Percentiles rank a stretch among this genome's conserved stretches.
Conservation (phyloP, 2,888 invertebrate species). For the Electrophaes corylata region DNA sequence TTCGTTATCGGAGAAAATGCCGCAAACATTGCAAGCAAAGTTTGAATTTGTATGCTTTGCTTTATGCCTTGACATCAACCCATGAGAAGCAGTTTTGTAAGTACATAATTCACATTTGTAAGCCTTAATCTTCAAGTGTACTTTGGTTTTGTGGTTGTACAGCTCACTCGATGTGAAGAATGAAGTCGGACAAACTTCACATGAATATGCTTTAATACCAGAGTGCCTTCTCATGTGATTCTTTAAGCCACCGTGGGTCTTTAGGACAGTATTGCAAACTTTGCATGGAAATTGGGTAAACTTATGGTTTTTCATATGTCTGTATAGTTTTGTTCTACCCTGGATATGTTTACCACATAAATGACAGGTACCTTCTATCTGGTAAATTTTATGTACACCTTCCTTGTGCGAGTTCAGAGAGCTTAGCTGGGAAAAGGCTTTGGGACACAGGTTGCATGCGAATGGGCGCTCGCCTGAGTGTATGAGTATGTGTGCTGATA, state of each 20-base stretch:
- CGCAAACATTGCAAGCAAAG: constrained; percentile 60
- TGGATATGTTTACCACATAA: constrained; percentile 64
- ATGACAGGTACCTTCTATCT: constrained; percentile 60
- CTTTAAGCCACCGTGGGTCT: constrained; percentile 42
- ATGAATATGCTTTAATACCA: constrained; percentile 59
- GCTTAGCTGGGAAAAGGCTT: constrained; percentile 59
- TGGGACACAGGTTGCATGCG: constrained; percentile 59
- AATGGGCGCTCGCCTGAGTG: constrained; percentile 66
- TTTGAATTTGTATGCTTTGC: constrained; percentile 56
- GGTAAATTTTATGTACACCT: constrained; percentile 52
- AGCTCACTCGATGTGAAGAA: constrained; percentile 65
- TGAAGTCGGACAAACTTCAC: constrained; percentile 65
- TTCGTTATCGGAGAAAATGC: constrained; percentile 56
- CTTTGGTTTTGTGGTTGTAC: constrained; percentile 57
- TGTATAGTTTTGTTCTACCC: constrained; percentile 57
- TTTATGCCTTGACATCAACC: constrained; percentile 53
- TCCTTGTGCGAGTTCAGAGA: constrained; percentile 63
- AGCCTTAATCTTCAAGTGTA: constrained; percentile 51
- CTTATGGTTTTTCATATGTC: constrained; percentile 58
- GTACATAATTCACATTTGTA: constrained; percentile 62
- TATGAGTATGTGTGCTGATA: constrained; percentile 51
- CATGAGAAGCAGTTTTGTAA: constrained; percentile 49
- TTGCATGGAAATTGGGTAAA: constrained; percentile 47
- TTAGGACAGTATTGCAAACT: constrained; percentile 56
- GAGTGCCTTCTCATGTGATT: constrained; percentile 64